Percentiles rank a stretch among this genome's conserved stretches.
These are phyloP conservation scores for Pelusios castaneus DNA, from an alignment of 2,113 vertebrate species.

Conservation along the genomic window DNA sequence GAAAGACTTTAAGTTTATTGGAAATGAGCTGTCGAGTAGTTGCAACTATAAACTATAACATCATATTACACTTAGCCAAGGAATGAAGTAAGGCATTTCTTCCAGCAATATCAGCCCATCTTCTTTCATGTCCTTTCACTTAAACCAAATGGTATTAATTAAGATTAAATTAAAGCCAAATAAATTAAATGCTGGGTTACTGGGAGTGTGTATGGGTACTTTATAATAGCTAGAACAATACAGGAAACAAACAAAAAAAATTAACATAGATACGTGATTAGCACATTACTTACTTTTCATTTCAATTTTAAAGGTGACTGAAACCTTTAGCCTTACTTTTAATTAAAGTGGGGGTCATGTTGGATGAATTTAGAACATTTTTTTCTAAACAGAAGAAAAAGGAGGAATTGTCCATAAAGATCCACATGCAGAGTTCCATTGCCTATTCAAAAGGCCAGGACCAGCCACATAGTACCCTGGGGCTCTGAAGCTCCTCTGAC, in stretches of 20 bases:
- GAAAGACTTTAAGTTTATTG: background rate
- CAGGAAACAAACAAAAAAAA: background rate
- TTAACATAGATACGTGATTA: background rate
- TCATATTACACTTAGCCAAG: background rate
- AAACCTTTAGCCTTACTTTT: background rate
- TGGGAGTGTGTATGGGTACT: background rate
- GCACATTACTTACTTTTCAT: background rate
- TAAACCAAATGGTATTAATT: background rate
- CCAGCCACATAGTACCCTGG: background rate
- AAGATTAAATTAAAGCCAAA: slow-evolving; percentile 3
- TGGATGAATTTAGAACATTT: background rate
- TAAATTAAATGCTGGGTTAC: background rate
- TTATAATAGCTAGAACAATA: background rate
- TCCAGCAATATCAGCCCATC: background rate
- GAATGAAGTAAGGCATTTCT: background rate
- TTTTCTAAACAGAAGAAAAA: background rate
- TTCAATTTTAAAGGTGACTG: background rate
- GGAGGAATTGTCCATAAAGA: background rate
- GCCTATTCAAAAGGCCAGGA: background rate
- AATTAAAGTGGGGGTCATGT: background rate
- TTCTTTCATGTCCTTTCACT: background rate
- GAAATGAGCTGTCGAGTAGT: background rate
- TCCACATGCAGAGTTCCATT: background rate
- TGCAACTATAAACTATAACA: background rate
- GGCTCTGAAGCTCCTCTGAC: background rate